phyloP scores from a whole-genome alignment of 2,888 invertebrate genomes.

The Pachliopta kotzebuea region DNA sequence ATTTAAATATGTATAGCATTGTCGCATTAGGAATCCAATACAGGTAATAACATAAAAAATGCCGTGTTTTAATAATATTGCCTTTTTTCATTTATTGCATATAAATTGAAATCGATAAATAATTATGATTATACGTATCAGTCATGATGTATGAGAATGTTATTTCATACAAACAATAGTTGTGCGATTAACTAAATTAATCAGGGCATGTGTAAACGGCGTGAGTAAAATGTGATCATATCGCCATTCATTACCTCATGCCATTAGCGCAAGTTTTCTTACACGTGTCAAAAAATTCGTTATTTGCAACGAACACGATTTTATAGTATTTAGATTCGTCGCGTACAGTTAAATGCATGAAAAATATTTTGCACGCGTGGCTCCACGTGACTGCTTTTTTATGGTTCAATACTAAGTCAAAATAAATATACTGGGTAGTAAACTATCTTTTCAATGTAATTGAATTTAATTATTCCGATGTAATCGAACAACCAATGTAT shows the following conservation, averaged over 20 bases:
- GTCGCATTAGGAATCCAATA: neutral
- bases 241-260: slow-evolving; percentile 14
- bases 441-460: too few species aligned
- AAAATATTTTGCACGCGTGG: slow-evolving; percentile 29
- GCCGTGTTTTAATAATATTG: neutral
- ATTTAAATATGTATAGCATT: too few species aligned
- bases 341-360: slow-evolving; percentile 34
- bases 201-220: slow-evolving; percentile 14
- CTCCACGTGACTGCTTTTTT: slow-evolving; percentile 27
- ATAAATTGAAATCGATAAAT: slow-evolving; percentile 1
- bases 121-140: neutral
- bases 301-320: slow-evolving; percentile 33
- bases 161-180: slow-evolving; percentile 15
- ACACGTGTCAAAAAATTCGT: slow-evolving; percentile 39
- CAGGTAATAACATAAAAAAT: neutral
- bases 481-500: neutral
- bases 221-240: slow-evolving; percentile 59
- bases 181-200: slow-evolving; percentile 20
- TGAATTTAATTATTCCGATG: neutral
- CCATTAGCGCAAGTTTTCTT: slow-evolving; percentile 15
- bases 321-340: slow-evolving; percentile 34
- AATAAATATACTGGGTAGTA: too few species aligned
- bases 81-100: neutral
- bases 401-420: neutral
- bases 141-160: neutral